Evolutionary conservation across 2,888 invertebrate genomes (phyloP), one percentile per base, ranked within the genome.

Genomic region (Conus canariensis): DNA sequence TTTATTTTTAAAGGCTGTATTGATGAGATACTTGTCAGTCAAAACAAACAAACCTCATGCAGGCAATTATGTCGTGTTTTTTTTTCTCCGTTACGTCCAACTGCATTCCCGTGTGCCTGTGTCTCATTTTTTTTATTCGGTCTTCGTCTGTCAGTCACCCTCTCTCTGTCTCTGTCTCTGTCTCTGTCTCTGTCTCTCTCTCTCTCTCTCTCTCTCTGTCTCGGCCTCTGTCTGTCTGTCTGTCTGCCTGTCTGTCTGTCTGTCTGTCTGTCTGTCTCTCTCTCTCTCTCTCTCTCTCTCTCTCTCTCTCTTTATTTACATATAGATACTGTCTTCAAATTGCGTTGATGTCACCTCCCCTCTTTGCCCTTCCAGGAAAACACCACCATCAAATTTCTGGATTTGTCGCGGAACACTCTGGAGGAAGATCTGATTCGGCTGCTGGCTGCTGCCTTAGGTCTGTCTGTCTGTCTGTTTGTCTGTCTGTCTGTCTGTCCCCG

Each of bases 361-460:
- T 45, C 45, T 45, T 45, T 45, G 45, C 4, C 4, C 45, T 45
- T 89, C 2, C 85, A 89, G 89, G 70, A 10, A 10, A 89, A 85
- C 60, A 89, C 5, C 5, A 64, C 85, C 10, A 30, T 89, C 3
- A 58, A 85, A 45, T 89, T 89, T n/a, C 59, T 89, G 85, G 89
- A 89, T 58, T 19, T 89, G 74, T 85, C 89, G 12, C 85, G 77
- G 1, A 89, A 89, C 89, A 12, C 14, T 3, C 67, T 89, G 85
- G 89, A 89, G 45, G 89, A 89, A 19, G 12, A 64, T 56, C 67
- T 45, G 9, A 67, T 89, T 10, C 89, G 89, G 4, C 14, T 74
- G 7, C 85, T 89, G 16, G 89, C 89, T 19, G 89, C 89, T 70
- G 89, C 89, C 14, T 59, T 85, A 74, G 89, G 89, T 85, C 19